Evolutionary conservation across 2,888 invertebrate species (phyloP), one percentile per base, ranked within the genome.

Genomic region (Parnassius orleans): DNA sequence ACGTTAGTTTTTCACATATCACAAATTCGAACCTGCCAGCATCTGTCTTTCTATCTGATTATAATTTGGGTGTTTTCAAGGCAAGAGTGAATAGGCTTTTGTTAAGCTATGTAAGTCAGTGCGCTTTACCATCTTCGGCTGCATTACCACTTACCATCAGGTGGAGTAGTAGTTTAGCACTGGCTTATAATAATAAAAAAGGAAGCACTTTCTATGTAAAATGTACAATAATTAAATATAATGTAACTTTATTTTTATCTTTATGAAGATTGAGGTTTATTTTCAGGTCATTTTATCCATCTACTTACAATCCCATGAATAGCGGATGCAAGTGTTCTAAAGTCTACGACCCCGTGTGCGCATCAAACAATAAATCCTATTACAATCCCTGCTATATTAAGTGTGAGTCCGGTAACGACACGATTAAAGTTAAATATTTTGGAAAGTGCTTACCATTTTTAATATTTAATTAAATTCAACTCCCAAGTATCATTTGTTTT

Each of bases 271-370:
- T 19, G 33, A n/a, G 9, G 24, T 14, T 14, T 44, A 24, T 0
- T 61, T 61, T 19, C 57, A 63, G 63, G 10, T 63, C 55, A 19
- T 63, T 63, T 33, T 33, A 33, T 42, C 59, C 55, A 41, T 55
- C 63, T 3, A 52, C 55, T 3, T 44, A 47, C 51, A 50, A 60
- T 9, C 55, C 58, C 9, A 24, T 57, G n/a, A 64, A 61, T 43
- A 67, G 60, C n/a, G 65, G 70, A 2, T 86, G 87, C 55, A 19
- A 77, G 0, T 87, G 87, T 48, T 79, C 81, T 0, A 76, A 75
- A 57, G 73, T 86, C 2, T 88, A 88, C 57, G 85, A 86, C n/a
- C 87, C 87, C 0, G 73, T 87, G 0, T 87, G 87, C 48, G 82
- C 76, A 0, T 72, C 79, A 0, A 78, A 84, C 43, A 74, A 75